These are phyloP conservation scores for Eristalinus aeneus DNA, from an alignment of 2,888 invertebrate genomes.

Conservation along the genomic window DNA sequence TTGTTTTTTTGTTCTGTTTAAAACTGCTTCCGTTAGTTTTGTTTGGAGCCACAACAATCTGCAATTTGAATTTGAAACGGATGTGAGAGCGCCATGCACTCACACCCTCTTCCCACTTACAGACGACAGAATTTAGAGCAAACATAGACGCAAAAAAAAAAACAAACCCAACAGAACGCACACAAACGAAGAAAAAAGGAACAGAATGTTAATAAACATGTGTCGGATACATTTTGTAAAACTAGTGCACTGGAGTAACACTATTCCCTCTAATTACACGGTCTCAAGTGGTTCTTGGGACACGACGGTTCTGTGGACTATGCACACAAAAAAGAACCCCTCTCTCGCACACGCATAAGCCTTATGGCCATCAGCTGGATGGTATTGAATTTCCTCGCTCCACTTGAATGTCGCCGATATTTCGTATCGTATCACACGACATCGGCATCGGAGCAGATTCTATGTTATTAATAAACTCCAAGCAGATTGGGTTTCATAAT, in stretches of 20 bases:
- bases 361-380: slow-evolving; percentile 70
- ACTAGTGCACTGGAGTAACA: slow-evolving; percentile 66
- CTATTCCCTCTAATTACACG: slow-evolving; percentile 67
- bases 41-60: slow-evolving; percentile 52
- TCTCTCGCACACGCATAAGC: slow-evolving; percentile 15
- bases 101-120: no score
- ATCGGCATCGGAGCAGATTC: slow-evolving; percentile 28
- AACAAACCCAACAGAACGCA: slow-evolving; percentile 3
- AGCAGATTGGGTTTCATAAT: slow-evolving; percentile 64
- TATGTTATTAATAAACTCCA: slow-evolving; percentile 55
- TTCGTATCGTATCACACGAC: slow-evolving; percentile 32
- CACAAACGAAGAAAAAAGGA: slow-evolving; percentile 37
- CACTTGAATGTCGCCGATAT: slow-evolving; percentile 68
- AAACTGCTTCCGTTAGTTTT: slow-evolving; percentile 54
- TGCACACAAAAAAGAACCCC: slow-evolving; percentile 38
- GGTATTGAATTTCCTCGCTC: slow-evolving; percentile 62
- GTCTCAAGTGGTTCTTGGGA: slow-evolving; percentile 49
- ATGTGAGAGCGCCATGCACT: slow-evolving; percentile 58
- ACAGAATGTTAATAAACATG: slow-evolving; percentile 42
- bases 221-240: slow-evolving; percentile 54
- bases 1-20: slow-evolving; percentile 2
- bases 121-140: no score
- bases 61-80: slow-evolving; percentile 67
- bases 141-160: background rate
- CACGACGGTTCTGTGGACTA: background rate